Evolutionary conservation across 2,113 vertebrate species (phyloP).

Genomic region (Thinocorus orbignyianus): DNA sequence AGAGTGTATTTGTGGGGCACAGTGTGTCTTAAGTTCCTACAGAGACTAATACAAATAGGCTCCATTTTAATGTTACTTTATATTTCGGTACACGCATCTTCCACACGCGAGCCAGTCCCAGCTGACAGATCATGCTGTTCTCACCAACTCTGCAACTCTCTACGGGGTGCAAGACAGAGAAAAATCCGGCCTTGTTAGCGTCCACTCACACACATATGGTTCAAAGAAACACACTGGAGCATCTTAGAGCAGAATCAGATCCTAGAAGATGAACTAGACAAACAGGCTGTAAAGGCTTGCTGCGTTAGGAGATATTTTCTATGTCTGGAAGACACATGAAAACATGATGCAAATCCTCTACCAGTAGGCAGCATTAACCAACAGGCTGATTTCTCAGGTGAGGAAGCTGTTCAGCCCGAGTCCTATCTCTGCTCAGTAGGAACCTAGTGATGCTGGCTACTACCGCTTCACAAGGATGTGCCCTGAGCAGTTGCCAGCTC

Average conservation of each 20-base stretch:
- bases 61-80: background rate
- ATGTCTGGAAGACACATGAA: background rate
- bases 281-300: too few relatives aligned
- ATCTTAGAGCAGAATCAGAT: background rate
- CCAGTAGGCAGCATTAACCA: background rate
- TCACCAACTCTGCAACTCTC: background rate
- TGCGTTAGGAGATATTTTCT: background rate
- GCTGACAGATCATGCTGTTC: background rate
- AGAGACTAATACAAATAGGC: background rate
- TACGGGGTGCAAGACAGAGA: background rate
- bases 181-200: background rate
- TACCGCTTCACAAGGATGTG: background rate
- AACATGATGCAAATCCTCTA: background rate
- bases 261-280: background rate
- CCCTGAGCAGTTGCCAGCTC: background rate
- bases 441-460: accelerated
- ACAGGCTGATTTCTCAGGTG: background rate
- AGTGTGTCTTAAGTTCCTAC: background rate
- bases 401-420: accelerated
- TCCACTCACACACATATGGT: too few relatives aligned
- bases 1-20: background rate
- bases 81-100: background rate
- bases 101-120: background rate
- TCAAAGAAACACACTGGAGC: background rate
- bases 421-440: too few relatives aligned